Evolutionary conservation across 2,797 vertebrate species (phyloP), one percentile per base, ranked within the genome.

Genomic region (Lepilemur ruficaudatus): DNA sequence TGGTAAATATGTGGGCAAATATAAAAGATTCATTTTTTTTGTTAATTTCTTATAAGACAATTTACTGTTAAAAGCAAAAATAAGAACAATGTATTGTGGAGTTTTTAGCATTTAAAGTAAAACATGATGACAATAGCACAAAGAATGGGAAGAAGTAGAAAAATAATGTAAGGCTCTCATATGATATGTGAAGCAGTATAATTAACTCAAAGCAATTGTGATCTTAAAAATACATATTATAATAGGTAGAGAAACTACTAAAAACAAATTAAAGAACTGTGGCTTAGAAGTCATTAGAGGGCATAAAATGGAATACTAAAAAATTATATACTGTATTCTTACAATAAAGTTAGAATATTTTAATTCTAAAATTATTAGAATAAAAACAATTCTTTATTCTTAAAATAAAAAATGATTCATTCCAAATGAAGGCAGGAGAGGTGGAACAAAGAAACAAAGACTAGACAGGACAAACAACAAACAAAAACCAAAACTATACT

Each of bases 21-120:
- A 91, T 17, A 20, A 93, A 76, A 82, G 32, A 70, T 20, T 8
- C 15, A 6, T 78, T 76, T 70, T 43, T 32, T 83, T 88, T 93
- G 52, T 50, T 69, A 75, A 55, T 81, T 78, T 65, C 72, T 82
- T 61, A 55, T 85, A 32, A 69, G 32, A 86, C 46, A 90, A 38
- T 82, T 81, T 69, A 90, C 8, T 65, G 23, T 46, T 76, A 86
- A 97, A 95, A 78, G 35, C 38, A 84, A 94, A 95, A 83, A 38
- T 84, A 75, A 79, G 55, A 70, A 85, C 43, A 78, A 59, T 81
- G 43, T 75, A 75, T 73, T 85, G 1, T 46, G 17, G 22, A 2
- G 23, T 32, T 69, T 80, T 52, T 50, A 94, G 80, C 4, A 38
- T 28, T 10, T 70, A 75, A 93, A 93, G 38, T 61, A 69, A 83